Evolutionary conservation across 2,797 vertebrate genomes (phyloP).

Genomic region (Neosilurus hyrtlii): DNA sequence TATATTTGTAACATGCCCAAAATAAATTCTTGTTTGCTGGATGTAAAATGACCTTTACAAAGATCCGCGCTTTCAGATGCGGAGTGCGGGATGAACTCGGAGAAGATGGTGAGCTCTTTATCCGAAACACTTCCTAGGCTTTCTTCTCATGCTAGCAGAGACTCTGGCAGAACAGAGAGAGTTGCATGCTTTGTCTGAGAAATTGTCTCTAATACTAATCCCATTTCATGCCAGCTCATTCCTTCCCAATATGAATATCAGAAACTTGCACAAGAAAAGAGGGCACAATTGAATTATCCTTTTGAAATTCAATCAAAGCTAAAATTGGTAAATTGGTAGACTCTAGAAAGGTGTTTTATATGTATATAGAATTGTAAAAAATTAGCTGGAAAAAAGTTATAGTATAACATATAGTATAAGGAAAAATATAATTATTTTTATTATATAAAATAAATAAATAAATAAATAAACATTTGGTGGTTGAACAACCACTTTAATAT

Average conservation of each 20-base stretch:
- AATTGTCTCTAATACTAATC: constrained; percentile 72
- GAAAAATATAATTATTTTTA: too few relatives aligned
- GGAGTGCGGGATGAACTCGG: constrained; percentile 37
- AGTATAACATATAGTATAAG: neutral
- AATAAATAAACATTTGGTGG: constrained; percentile 2
- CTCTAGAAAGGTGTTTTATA: constrained; percentile 39
- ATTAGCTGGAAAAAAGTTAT: too few relatives aligned
- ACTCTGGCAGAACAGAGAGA: constrained; percentile 46
- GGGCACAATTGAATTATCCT: constrained; percentile 60
- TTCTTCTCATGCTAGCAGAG: constrained; percentile 46
- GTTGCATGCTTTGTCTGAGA: constrained; percentile 58
- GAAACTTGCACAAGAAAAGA: constrained; percentile 58
- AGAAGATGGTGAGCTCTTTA: constrained; percentile 53
- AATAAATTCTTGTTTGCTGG: constrained; percentile 36
- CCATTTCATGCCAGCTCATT: constrained; percentile 71
- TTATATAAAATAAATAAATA: too few relatives aligned
- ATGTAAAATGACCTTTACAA: constrained; percentile 44
- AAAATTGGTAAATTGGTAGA: constrained; percentile 58
- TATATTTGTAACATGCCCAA: constrained; percentile 14
- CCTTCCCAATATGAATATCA: constrained; percentile 61
- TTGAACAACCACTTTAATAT: constrained; percentile 41
- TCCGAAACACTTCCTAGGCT: constrained; percentile 45
- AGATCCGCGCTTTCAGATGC: constrained; percentile 19
- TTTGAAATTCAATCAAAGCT: constrained; percentile 61
- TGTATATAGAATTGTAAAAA: too few relatives aligned